Evolutionary conservation across 2,113 vertebrate species (phyloP), one percentile per base, ranked within the genome.

Genomic region (Catagonus wagneri): DNA sequence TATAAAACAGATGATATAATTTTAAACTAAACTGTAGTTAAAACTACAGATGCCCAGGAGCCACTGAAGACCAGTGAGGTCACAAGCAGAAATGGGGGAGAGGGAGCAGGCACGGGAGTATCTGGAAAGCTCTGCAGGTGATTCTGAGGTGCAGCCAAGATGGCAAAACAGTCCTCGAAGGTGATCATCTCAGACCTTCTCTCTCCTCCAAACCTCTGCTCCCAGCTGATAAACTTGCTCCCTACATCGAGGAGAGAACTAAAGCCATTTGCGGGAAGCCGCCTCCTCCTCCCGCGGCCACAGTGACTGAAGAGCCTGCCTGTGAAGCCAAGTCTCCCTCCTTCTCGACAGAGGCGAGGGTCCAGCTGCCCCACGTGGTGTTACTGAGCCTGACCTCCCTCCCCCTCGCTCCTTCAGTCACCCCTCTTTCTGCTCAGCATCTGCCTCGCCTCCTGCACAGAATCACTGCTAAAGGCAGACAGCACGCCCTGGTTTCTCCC

Each of bases 321-420:
- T 29, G 34, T n/a, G 9, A 10, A n/a, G 25, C 13, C 50, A n/a
- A 0, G 2, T 44, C 83, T 23, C 17, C 44, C 16, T 17, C 34
- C 22, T 52, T 36, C 69, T 50, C 3, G 5, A 20, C 34, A 83
- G 56, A 52, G 13, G 29, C 36, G 23, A 2, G 3, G 44, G 7
- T 52, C 39, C 13, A 2, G 7, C 83, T 23, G 63, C 23, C n/a
- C 52, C 56, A 27, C 0, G 0, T 15, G 56, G 29, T 25, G 60
- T 7, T 23, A 23, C 0, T 23, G 68, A 27, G 4, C 23, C 7
- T 36, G 22, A 11, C 32, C 71, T 76, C 61, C 36, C 22, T 23
- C 16, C 52, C 14, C 22, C 27, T 54, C 20, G 20, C 3, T 36
- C 58, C 16, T 52, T 34, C n/a, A 54, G 0, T 25, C 1, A 1